These are phyloP conservation scores for Aspidapion aeneum DNA, from an alignment of 2,888 invertebrate species.

Conservation along the genomic window DNA sequence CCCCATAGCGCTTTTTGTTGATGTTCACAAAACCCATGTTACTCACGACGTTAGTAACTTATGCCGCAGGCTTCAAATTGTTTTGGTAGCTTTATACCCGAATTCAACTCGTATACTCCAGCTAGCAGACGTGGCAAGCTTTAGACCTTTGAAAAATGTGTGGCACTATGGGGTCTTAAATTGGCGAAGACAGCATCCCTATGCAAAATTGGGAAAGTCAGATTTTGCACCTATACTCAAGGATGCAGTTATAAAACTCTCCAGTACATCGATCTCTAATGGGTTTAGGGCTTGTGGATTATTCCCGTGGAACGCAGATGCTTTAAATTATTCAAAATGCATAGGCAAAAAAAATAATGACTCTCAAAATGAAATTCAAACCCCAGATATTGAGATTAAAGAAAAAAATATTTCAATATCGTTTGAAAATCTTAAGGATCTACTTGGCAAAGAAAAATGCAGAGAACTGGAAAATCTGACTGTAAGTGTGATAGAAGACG, in stretches of 20 bases:
- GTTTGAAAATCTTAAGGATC: neutral
- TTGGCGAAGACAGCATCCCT: conserved; percentile 28
- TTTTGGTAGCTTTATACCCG: no score
- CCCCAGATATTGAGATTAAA: neutral
- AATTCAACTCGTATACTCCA: conserved; percentile 32
- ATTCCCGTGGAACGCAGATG: no score
- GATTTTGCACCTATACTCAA: conserved; percentile 32
- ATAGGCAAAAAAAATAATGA: neutral
- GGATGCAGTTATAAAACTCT: conserved; percentile 12
- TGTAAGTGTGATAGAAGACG: no score
- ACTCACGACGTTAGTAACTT: no score
- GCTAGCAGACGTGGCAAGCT: conserved; percentile 35
- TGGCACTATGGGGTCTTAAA: conserved; percentile 28
- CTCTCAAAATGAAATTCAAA: neutral
- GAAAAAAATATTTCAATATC: neutral
- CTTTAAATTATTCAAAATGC: neutral
- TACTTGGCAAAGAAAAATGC: neutral
- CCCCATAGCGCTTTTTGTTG: no score
- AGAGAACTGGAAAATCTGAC: neutral
- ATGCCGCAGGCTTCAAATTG: no score
- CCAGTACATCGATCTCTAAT: neutral
- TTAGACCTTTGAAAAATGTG: no score
- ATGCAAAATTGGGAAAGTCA: conserved; percentile 18
- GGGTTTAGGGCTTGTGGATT: no score
- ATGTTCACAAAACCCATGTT: no score